Conservation (phyloP, 2,888 invertebrate species). For the Xanthia icteritia region DNA sequence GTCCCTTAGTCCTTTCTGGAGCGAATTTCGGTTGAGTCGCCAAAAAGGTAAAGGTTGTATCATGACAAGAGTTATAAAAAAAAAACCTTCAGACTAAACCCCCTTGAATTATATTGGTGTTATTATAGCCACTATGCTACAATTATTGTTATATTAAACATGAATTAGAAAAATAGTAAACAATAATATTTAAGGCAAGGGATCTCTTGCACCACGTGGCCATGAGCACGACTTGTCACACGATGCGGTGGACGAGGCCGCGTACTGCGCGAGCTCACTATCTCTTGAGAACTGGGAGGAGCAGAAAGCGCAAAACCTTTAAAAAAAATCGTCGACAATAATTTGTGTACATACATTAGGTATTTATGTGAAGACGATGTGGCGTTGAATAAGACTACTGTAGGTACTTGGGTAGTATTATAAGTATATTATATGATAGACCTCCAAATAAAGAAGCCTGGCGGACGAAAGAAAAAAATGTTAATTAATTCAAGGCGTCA, state of each 20-base stretch:
- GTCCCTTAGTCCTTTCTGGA: not conserved
- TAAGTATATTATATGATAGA: not conserved
- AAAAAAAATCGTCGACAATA: not conserved
- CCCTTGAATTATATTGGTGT: not conserved
- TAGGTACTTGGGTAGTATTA: not conserved
- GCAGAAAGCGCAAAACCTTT: not conserved
- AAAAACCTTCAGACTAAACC: not conserved
- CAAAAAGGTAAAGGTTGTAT: not conserved
- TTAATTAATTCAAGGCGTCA: constrained; percentile 16
- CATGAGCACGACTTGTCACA: not conserved
- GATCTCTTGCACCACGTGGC: not conserved
- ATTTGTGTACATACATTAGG: not conserved
- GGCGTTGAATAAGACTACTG: not conserved
- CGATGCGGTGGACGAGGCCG: not conserved
- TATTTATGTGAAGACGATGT: not conserved
- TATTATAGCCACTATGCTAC: not conserved
- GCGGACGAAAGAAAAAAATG: not conserved
- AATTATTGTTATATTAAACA: not conserved
- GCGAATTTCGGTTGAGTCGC: not conserved
- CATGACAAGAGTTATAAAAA: not conserved
- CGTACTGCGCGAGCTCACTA: not conserved
- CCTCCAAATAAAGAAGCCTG: not conserved
- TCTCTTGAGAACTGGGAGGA: not conserved
- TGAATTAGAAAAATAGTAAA: not conserved
- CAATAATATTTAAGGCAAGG: not conserved